Evolutionary conservation across 2,888 invertebrate genomes (phyloP), one percentile per base, ranked within the genome.

Genomic region (Periphyllus acericola): DNA sequence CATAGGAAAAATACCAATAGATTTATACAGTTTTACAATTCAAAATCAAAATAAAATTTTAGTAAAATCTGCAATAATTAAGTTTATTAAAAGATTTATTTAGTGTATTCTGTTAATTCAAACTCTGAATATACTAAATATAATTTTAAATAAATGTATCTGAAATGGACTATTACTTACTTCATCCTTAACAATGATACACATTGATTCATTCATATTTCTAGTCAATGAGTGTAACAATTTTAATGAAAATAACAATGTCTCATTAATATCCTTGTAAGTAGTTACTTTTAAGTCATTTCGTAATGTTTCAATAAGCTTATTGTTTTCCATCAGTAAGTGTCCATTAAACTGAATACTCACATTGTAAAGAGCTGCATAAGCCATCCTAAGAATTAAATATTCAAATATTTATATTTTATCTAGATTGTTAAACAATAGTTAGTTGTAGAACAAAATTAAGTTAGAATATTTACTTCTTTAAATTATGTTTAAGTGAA

Each of bases 291-390:
- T 66, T 11, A 85, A 78, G 19, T 85, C 84, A 68, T 71, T 78
- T n/a, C 52, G 4, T 78, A 85, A 52, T 32, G 68, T 85, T 78
- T 85, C n/a, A 52, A 85, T 68, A n/a, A 85, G n/a, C 34, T 76
- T n/a, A 78, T 46, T 34, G 2, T 85, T 78, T 85, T 85, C 76
- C 78, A 78, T 78, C 19, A 85, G 68, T n/a, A 68, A 32, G 14
- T 85, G 68, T n/a, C 84, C 84, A 52, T 78, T 52, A 68, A 78
- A 85, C 34, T 52, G 68, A 52, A 71, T 85, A 34, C 84, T 85
- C 1, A 78, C 84, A 68, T 85, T 85, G n/a, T 68, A 85, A 34
- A 85, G 68, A 17, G 9, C 46, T 3, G 78, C 40, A 68, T 85
- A 85, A 5, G 68, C 46, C 66, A 68, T 68, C 17, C 84, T 85